Base-by-base conservation (phyloP, 2,113 vertebrate species). In the Chaetodon trifascialis region DNA sequence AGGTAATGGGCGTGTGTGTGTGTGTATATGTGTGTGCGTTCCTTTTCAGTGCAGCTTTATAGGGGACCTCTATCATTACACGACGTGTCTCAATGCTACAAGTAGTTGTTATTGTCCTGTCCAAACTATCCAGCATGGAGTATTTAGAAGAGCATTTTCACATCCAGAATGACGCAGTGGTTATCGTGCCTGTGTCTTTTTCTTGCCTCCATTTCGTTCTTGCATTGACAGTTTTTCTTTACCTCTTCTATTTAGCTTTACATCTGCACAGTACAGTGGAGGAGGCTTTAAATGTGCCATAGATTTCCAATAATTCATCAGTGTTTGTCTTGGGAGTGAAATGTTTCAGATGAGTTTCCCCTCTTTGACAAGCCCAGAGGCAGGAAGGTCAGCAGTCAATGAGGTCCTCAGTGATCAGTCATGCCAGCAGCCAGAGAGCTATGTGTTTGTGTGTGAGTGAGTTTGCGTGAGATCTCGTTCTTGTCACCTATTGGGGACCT, bases 311-410 rank as follows among this genome's bases (percentile, higher is more conserved):
- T 76, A 72, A 80, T 67, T 42, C n/a, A 44, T 76, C 47, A 34
- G 30, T 63, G 62, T 71, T 66, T 12, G 40, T 77, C 30, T 23
- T n/a, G 14, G 14, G 12, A 56, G 58, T 67, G 25, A 59, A 59
- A 63, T 49, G 10, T 82, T 71, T 76, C 1, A 54, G 17, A 63
- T 30, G 9, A 38, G 21, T 40, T 76, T 77, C 60, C 17, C 23
- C 21, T 47, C 9, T 54, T 42, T 51, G 67, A 70, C 42, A 59
- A 49, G 62, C 38, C 30, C 1, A 14, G 40, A 46, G 23, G 19
- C 52, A 51, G 11, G 2, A 11, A 79, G 55, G 63, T 80, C 69
- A 67, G 36, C 23, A 76, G 83, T 83, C 65, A 89, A 74, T 66
- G 58, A 73, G 58, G 46, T 66, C 14, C 10, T 71, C 21, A 34